Evolutionary conservation across 2,888 invertebrate genomes (phyloP).

Genomic region (Digitonthophagus gazella): DNA sequence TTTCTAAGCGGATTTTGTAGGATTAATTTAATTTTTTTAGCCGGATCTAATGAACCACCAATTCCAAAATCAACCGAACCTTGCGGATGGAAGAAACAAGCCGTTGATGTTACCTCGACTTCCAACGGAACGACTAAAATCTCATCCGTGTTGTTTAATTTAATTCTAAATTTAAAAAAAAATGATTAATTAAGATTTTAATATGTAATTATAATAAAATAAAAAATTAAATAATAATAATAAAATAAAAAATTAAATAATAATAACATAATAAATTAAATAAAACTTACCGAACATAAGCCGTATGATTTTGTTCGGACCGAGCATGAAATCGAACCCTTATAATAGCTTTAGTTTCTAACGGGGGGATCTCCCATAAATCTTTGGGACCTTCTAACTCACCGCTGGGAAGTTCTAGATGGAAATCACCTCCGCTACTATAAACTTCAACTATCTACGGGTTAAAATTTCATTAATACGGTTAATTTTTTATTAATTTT

Average conservation of each 20-base stretch:
- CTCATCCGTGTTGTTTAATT: constrained; percentile 65
- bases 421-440: constrained; percentile 87
- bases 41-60: constrained; percentile 67
- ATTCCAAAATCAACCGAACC: constrained; percentile 80
- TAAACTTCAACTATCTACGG: constrained; percentile 73
- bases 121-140: constrained; percentile 79
- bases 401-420: constrained; percentile 79
- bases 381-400: constrained; percentile 76
- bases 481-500: no score
- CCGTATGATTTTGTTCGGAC: constrained; percentile 77
- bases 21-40: constrained; percentile 60
- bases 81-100: constrained; percentile 76
- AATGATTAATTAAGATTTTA: background rate
- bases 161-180: constrained; percentile 57
- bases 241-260: background rate
- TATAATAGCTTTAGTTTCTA: constrained; percentile 83
- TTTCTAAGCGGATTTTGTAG: constrained; percentile 67
- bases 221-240: no score
- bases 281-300: constrained; percentile 67
- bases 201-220: no score
- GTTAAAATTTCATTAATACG: no score
- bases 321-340: constrained; percentile 77
- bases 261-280: background rate
- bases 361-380: constrained; percentile 90
- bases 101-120: constrained; percentile 69